Evolutionary conservation across 2,113 vertebrate genomes (phyloP).

Genomic region (Sus scrofa): T2T-Sscrofa CM000827.6:63407001-63407500

Average conservation of each 20-base stretch:
- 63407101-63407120: neutral
- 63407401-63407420: neutral
- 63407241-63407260: neutral
- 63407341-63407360: neutral
- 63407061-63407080: neutral
- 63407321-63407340: neutral
- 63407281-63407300: neutral
- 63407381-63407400: neutral
- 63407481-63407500: neutral
- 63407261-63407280: neutral
- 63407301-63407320: neutral
- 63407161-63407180: neutral
- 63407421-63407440: neutral
- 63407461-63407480: too few relatives aligned
- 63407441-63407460: too few relatives aligned
- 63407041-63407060: neutral
- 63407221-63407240: neutral
- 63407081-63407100: neutral
- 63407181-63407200: neutral
- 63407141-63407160: neutral
- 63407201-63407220: neutral
- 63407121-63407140: neutral
- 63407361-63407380: neutral
- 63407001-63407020: neutral
- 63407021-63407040: neutral